Percentiles rank a stretch among this genome's conserved stretches.
Evolutionary conservation across 2,888 invertebrate species (phyloP).

Genomic region (Eilema griseolum): DNA sequence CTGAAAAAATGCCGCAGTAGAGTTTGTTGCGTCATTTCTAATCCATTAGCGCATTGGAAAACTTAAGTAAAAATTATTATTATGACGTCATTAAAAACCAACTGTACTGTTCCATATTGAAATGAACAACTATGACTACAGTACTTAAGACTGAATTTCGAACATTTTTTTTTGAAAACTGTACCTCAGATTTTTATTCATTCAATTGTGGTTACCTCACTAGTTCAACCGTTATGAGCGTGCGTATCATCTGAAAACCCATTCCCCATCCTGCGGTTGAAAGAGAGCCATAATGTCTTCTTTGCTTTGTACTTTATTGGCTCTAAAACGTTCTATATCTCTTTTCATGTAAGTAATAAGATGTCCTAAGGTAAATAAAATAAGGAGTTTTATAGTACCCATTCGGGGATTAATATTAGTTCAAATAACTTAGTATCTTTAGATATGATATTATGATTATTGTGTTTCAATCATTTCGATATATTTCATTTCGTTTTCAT

Average conservation of each 20-base stretch:
- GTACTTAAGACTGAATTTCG: too few relatives aligned
- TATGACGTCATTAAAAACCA: too few relatives aligned
- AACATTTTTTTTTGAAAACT: too few relatives aligned
- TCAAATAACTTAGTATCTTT: not conserved
- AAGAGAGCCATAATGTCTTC: constrained; percentile 46
- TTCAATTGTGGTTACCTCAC: constrained; percentile 40
- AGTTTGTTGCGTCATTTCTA: too few relatives aligned
- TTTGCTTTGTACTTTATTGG: constrained; percentile 49
- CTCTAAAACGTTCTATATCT: constrained; percentile 43
- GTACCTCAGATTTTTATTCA: not conserved
- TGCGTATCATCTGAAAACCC: constrained; percentile 53
- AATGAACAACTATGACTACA: too few relatives aligned
- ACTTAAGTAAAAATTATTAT: too few relatives aligned
- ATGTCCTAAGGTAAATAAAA: not conserved
- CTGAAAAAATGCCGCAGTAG: too few relatives aligned
- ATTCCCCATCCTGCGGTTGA: constrained; percentile 40
- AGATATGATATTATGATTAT: not conserved
- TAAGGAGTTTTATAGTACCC: not conserved
- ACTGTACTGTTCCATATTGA: too few relatives aligned
- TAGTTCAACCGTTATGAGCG: constrained; percentile 48
- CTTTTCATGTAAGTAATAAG: constrained; percentile 33
- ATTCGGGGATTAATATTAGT: not conserved
- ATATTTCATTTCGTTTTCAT: too few relatives aligned
- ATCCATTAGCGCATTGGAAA: too few relatives aligned
- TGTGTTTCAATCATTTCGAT: too few relatives aligned